Percentiles rank a stretch among this genome's conserved stretches.
Conservation (phyloP, 2,797 vertebrate species). For the Chloroceryle amazona region DNA sequence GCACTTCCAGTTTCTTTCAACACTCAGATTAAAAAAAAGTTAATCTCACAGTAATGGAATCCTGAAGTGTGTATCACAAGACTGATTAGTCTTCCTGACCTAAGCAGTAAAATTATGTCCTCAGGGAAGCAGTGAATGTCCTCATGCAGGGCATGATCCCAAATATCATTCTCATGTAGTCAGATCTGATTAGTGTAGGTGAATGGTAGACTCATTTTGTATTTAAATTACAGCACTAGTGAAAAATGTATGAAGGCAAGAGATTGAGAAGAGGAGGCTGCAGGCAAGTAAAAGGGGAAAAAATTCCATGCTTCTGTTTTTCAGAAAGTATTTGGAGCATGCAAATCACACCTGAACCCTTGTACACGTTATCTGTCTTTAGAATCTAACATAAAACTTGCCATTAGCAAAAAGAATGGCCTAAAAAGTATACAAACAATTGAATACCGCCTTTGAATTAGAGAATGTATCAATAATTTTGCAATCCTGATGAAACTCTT, state of each 20-base stretch:
- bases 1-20: conserved; percentile 32
- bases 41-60: conserved; percentile 17
- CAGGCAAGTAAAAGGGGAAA: not conserved
- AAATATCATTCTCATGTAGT: conserved; percentile 51
- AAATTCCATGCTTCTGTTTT: not conserved
- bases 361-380: not conserved
- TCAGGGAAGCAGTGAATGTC: conserved; percentile 20
- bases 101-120: conserved; percentile 46
- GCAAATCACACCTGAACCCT: not conserved
- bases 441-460: not conserved
- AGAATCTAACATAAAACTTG: not conserved
- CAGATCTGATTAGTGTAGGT: conserved; percentile 62
- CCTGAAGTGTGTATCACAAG: conserved; percentile 1
- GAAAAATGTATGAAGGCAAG: conserved; percentile 20
- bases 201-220: conserved; percentile 41
- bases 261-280: not conserved
- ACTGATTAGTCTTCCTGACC: conserved; percentile 29
- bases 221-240: conserved; percentile 38
- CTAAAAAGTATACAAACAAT: not conserved
- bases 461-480: not conserved
- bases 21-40: not conserved
- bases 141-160: conserved; percentile 39
- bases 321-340: not conserved
- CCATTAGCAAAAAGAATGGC: not conserved
- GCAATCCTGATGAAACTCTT: not conserved